Conservation (phyloP, 2,113 vertebrate genomes). For the Gallinago undulata region DNA sequence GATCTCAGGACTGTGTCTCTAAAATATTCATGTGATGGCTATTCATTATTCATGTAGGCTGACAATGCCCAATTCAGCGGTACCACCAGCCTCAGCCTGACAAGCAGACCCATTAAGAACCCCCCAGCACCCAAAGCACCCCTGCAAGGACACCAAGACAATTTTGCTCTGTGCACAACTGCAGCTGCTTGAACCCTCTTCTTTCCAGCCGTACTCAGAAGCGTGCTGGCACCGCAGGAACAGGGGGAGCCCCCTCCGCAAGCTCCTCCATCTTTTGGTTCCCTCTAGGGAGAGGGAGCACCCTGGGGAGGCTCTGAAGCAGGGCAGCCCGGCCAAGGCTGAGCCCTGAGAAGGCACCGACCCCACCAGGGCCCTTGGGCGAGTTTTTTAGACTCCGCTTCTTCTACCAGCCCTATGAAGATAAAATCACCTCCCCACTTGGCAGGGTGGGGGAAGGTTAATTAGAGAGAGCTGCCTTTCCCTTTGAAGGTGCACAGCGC, state of each 20-base stretch:
- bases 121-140: not conserved
- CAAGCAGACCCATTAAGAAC: constrained; percentile 28
- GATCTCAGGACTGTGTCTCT: constrained; percentile 1
- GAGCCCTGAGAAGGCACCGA: not conserved
- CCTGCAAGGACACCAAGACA: not conserved
- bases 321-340: not conserved
- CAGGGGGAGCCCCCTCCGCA: fast-evolving
- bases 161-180: constrained; percentile 8
- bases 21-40: constrained; percentile 34
- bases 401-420: not conserved
- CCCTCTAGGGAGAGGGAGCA: not conserved
- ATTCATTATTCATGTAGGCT: constrained; percentile 32
- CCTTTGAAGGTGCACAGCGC: not conserved
- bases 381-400: not conserved
- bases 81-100: constrained; percentile 41
- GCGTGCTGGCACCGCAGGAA: not conserved
- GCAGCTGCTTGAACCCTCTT: not conserved
- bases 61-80: not conserved
- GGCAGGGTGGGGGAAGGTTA: not conserved
- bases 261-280: not conserved
- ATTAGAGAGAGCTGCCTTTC: not conserved
- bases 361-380: fast-evolving
- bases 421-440: not conserved
- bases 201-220: not conserved
- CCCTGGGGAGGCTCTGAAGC: not conserved